Evolutionary conservation across 2,113 vertebrate genomes (phyloP).

Genomic region (Montifringilla adamsi): DNA sequence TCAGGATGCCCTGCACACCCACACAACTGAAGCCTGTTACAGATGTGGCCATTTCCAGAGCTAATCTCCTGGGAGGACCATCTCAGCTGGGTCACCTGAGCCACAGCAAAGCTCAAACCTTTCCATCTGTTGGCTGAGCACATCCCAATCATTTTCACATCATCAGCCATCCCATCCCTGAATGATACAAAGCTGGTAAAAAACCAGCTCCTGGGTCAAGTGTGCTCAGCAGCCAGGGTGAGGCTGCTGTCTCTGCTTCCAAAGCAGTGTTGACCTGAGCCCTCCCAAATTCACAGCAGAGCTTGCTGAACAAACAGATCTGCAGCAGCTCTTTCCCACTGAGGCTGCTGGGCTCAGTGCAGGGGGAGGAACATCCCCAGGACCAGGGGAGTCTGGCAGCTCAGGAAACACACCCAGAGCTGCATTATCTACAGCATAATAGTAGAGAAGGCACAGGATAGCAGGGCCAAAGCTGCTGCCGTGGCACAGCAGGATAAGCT

Average conservation of each 20-base stretch:
- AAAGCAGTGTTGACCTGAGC: background rate
- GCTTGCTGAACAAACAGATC: background rate
- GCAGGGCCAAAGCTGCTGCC: background rate
- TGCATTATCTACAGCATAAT: background rate
- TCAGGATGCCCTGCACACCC: background rate
- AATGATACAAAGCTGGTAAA: background rate
- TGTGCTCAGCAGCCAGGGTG: background rate
- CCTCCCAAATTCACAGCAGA: background rate
- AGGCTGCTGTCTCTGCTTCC: background rate
- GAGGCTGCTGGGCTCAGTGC: background rate
- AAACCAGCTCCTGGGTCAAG: background rate
- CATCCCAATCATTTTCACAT: background rate
- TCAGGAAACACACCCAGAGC: background rate
- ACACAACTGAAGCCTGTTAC: background rate
- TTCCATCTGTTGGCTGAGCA: fast-evolving
- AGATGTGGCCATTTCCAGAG: background rate
- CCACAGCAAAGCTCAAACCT: background rate
- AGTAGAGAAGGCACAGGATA: background rate
- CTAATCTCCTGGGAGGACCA: background rate
- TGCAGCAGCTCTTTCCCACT: background rate
- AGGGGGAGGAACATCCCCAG: background rate
- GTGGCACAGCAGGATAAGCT: background rate
- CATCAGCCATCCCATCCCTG: background rate
- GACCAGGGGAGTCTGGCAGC: background rate
- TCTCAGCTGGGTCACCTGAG: background rate